Percentiles rank a stretch among this genome's conserved stretches.
Evolutionary conservation across 2,797 vertebrate genomes (phyloP).

Genomic region (Bucorvus abyssinicus): DNA sequence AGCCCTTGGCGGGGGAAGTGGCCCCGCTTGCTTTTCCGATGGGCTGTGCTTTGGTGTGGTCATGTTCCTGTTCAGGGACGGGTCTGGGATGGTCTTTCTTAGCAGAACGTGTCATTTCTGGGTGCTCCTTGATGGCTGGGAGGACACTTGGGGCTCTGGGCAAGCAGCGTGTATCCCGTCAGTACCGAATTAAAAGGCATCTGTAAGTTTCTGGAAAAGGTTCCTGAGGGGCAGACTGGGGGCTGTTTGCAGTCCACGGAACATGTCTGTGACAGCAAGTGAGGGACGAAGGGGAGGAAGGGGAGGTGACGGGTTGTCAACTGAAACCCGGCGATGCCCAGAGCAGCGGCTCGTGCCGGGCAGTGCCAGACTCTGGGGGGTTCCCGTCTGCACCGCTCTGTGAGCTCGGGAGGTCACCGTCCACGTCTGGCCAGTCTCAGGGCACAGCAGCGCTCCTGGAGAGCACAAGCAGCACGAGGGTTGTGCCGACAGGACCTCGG

Average conservation of each 20-base stretch:
- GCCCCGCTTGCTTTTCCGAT: rapidly evolving
- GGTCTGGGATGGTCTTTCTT: neutral
- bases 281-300: neutral
- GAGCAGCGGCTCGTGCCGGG: neutral
- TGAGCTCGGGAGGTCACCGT: neutral
- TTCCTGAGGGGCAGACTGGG: neutral
- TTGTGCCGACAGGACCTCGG: neutral
- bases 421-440: neutral
- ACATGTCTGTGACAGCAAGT: neutral
- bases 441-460: neutral
- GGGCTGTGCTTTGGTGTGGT: neutral
- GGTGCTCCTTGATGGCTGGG: neutral
- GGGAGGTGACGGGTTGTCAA: neutral
- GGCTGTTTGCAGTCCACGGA: neutral
- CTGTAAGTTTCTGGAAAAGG: neutral
- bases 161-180: rapidly evolving
- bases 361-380: neutral
- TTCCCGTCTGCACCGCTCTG: rapidly evolving
- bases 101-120: rapidly evolving
- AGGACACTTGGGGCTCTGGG: neutral
- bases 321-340: rapidly evolving
- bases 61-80: rapidly evolving
- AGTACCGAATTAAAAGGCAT: neutral
- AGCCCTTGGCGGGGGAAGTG: neutral
- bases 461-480: neutral